Base-by-base conservation (phyloP, 2,797 vertebrate species). In the Rhabdophis nuchalis region DNA sequence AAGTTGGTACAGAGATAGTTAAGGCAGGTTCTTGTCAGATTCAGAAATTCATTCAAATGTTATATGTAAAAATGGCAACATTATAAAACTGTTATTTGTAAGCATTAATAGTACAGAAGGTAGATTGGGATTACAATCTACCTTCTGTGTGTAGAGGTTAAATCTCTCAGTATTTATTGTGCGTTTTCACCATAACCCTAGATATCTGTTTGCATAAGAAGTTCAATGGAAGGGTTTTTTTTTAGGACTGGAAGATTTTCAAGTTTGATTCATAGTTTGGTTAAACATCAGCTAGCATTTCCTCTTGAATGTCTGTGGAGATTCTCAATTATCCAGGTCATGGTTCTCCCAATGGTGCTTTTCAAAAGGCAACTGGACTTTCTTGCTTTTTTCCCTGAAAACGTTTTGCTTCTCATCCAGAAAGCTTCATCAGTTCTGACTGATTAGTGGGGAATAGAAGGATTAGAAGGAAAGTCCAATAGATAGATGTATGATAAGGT, bases 221-320 rank as follows among this genome's bases (percentile, higher is more conserved):
- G 27, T 68, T 12, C 27, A 87, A 27, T 18, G 18, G 52, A 88
- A 92, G 54, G 54, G n/a, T n/a, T n/a, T 90, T 56, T 60, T 54
- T 82, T 11, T 32, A 54, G 57, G 86, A 61, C 57, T 90, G 89
- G 68, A 82, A 41, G 46, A 27, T 64, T 53, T 61, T 14, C 89
- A 91, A 61, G 52, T 32, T 64, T 52, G 50, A 68, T 16, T 61
- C 57, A 88, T 1, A 32, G 32, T 25, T 85, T 54, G 36, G 61
- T 88, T 91, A 91, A 93, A 91, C 27, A 88, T 91, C 50, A 91
- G 36, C 86, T 46, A 77, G 58, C 20, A 52, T 27, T 92, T 92
- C 82, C 92, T 89, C 16, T 29, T 36, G 29, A 87, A 90, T n/a
- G 36, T 89, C 13, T 12, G 23, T 11, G 18, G 57, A 52, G 29